Evolutionary conservation across 2,888 invertebrate genomes (phyloP), one percentile per base, ranked within the genome.

Genomic region (Tiliacea citrago): DNA sequence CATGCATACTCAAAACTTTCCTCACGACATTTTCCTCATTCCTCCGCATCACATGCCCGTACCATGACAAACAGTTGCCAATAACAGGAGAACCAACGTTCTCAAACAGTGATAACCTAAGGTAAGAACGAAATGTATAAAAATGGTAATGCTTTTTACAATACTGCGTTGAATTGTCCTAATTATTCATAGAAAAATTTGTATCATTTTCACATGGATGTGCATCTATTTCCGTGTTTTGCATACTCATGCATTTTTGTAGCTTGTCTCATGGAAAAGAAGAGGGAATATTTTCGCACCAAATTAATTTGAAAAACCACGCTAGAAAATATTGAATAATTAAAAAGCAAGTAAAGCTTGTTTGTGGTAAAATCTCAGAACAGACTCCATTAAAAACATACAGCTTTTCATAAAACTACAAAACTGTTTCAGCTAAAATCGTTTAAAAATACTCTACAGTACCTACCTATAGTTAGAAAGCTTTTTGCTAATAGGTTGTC

Each of bases 401-500:
- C 58, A 68, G 35, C 58, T 55, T 63, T 76, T 66, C 39, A 71
- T 57, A 57, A 47, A 68, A 67, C 51, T 53, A 73, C 42, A 42
- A 62, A 71, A 65, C 9, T 57, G 55, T 55, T 82, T 55, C 35
- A 72, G 49, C n/a, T 51, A 16, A 63, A 55, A 35, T 29, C n/a
- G 42, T 60, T 78, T 73, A 45, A 18, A 47, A 55, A 57, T 74
- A 62, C 47, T n/a, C 61, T 49, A 49, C 58, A 51, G 57, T 45
- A n/a, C n/a, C n/a, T n/a, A n/a, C n/a, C n/a, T n/a, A 29, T 29
- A 47, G 29, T 67, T 74, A 24, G 3, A 67, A 42, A 62, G 53
- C 66, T 74, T 73, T 78, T 73, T 73, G 79, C 73, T 55, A 82
- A 82, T 51, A 39, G 57, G 49, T 49, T 69, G 45, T 79, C 49